These are phyloP conservation scores for Dicentrarchus labrax DNA, from an alignment of 2,113 vertebrate species.

Conservation along the genomic window DNA sequence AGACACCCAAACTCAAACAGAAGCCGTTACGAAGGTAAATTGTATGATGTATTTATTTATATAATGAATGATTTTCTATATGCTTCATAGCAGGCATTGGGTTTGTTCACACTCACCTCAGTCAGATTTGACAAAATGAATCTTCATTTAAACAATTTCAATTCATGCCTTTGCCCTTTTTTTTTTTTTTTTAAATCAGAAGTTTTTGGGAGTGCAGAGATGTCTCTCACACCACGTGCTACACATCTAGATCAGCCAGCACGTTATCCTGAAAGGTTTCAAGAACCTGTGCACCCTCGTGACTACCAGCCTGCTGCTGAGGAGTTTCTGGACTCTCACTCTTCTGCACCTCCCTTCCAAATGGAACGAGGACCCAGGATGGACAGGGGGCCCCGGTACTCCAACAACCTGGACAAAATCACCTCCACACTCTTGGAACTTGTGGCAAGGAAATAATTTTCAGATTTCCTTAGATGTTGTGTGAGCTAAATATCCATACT, in stretches of 20 bases:
- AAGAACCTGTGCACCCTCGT: slow-evolving; percentile 44
- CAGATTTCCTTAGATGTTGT: background rate
- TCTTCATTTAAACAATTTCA: background rate
- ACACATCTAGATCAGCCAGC: slow-evolving; percentile 41
- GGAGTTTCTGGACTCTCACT: slow-evolving; percentile 50
- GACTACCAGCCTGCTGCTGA: slow-evolving; percentile 35
- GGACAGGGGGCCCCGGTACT: slow-evolving; percentile 40
- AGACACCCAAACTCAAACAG: slow-evolving; percentile 39
- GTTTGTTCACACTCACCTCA: background rate
- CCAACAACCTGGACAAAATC: slow-evolving; percentile 82
- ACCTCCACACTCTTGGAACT: slow-evolving; percentile 83
- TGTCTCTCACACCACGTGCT: slow-evolving; percentile 1
- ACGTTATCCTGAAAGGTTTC: slow-evolving; percentile 48
- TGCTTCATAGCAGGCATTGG: background rate
- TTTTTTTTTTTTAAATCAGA: slow-evolving; percentile 52
- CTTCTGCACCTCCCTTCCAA: slow-evolving; percentile 41
- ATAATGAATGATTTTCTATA: background rate
- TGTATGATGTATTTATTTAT: background rate
- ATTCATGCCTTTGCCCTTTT: background rate
- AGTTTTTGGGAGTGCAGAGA: slow-evolving; percentile 15
- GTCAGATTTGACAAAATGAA: background rate
- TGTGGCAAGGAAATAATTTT: slow-evolving; percentile 76
- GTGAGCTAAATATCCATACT: background rate
- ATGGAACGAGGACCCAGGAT: slow-evolving; percentile 51
- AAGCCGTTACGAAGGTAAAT: slow-evolving; percentile 63